Base-by-base conservation (phyloP, 1,140 invertebrate species). In the Drosophila funebris region DNA sequence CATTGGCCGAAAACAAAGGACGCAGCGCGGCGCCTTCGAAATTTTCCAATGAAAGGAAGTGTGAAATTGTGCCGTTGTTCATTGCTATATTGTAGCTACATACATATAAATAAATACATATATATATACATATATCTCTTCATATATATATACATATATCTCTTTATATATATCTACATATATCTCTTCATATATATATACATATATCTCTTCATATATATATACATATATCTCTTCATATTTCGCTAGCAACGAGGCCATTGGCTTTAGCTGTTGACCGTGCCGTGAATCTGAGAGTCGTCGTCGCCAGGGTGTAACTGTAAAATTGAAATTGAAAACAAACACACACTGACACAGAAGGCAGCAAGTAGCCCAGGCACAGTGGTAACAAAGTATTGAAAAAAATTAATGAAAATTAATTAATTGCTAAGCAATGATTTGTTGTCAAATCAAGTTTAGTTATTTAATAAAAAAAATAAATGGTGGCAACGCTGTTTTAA, bases 41-140 rank as follows among this genome's bases (percentile, higher is more conserved):
- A 63, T 70, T 56, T 63, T 37, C 39, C 67, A 63, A 63, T 70
- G 67, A 70, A 70, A 57, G 18, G 3, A 72, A 72, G 62, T 72
- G 69, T 58, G 44, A 72, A 72, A 66, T 72, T 66, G 50, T 50
- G 62, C 61, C 39, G 27, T 58, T 58, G 58, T 66, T 72, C 53
- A 72, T 66, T 66, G 58, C 52, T 57, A 13, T 27, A 52, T 39
- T 18, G 43, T 56, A 31, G 18, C 9, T 39, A 41, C 20, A n/a
- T 7, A 48, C 14, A 18, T n/a, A 56, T 5, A 46, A 1, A 33
- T 24, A 20, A 8, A 16, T 24, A 27, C 24, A 11, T 39, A 14
- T 52, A 53, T 44, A 41, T 22, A 14, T 22, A n/a, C n/a, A n/a
- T n/a, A n/a, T n/a, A n/a, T n/a, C n/a, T n/a, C n/a, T n/a, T n/a